A percentile compares a stretch with the other conserved stretches of the same genome.
These are phyloP conservation scores for Andricus grossulariae DNA, from an alignment of 1,140 invertebrate species.

Conservation along the genomic window DNA sequence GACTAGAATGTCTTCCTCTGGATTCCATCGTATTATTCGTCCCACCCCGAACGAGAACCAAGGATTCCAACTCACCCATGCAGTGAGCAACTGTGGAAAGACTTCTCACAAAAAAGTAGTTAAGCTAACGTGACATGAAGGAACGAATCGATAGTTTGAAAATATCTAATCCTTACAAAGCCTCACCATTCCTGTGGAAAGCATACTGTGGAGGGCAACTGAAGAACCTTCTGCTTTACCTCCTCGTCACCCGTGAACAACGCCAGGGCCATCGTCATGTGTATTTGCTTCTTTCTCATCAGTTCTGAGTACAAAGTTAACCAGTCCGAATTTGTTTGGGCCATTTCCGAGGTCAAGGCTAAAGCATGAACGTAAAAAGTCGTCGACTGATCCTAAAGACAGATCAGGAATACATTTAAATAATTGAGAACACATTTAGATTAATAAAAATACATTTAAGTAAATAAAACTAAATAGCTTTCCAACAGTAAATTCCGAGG, in stretches of 20 bases:
- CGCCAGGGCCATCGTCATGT: conserved; percentile 75
- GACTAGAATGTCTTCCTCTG: conserved; percentile 37
- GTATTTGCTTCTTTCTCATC: conserved; percentile 73
- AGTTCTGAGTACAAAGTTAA: conserved; percentile 71
- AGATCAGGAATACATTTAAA: conserved; percentile 31
- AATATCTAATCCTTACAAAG: conserved; percentile 21
- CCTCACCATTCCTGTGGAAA: conserved; percentile 71
- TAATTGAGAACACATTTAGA: background rate
- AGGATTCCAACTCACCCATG: conserved; percentile 74
- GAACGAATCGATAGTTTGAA: conserved; percentile 22
- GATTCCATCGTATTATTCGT: conserved; percentile 47
- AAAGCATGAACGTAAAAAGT: conserved; percentile 74
- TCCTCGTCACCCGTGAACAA: conserved; percentile 73
- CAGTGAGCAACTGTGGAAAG: conserved; percentile 68
- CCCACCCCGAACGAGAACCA: conserved; percentile 65
- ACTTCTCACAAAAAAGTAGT: conserved; percentile 53
- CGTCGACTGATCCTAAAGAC: conserved; percentile 65
- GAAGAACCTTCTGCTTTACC: conserved; percentile 74
- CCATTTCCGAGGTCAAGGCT: conserved; percentile 72
- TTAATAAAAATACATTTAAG: background rate
- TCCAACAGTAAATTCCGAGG: conserved; percentile 11
- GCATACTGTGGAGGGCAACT: conserved; percentile 68
- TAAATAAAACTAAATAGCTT: background rate
- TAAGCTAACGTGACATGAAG: conserved; percentile 9
- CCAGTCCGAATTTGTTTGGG: conserved; percentile 71